Evolutionary conservation across 2,797 vertebrate genomes (phyloP).

Genomic region (Bucorvus abyssinicus): DNA sequence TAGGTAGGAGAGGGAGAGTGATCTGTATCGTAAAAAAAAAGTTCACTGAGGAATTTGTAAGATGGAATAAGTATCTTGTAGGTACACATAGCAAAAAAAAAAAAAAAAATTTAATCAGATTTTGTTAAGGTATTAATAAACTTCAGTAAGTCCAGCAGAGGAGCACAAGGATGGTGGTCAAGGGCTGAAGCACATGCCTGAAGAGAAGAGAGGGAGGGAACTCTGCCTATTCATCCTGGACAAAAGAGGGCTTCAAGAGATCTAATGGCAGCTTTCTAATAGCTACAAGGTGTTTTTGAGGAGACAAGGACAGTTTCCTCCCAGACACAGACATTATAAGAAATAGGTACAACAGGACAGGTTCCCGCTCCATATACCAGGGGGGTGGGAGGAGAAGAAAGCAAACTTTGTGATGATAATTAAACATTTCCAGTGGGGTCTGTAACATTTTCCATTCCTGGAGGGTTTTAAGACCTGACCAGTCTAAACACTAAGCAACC

Average conservation of each 20-base stretch:
- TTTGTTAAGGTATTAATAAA: background rate
- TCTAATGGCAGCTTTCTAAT: background rate
- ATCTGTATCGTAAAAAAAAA: background rate
- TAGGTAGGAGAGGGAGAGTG: background rate
- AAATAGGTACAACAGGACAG: background rate
- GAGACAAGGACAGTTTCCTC: background rate
- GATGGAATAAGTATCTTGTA: background rate
- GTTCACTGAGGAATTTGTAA: background rate
- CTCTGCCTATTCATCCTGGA: background rate
- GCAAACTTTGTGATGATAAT: background rate
- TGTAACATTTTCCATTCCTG: background rate
- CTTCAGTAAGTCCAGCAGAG: background rate
- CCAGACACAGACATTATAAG: background rate
- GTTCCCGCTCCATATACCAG: background rate
- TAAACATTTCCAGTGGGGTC: background rate
- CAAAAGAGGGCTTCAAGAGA: background rate
- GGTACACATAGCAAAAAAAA: background rate
- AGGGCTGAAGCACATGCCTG: background rate
- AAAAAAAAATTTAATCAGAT: background rate
- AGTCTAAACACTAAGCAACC: background rate
- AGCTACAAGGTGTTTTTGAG: background rate
- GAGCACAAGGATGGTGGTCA: background rate
- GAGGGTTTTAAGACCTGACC: background rate
- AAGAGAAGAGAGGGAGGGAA: background rate
- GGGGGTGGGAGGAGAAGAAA: background rate